phyloP scores from a whole-genome alignment of 2,888 invertebrate species.

The Pandemis heparana region DNA sequence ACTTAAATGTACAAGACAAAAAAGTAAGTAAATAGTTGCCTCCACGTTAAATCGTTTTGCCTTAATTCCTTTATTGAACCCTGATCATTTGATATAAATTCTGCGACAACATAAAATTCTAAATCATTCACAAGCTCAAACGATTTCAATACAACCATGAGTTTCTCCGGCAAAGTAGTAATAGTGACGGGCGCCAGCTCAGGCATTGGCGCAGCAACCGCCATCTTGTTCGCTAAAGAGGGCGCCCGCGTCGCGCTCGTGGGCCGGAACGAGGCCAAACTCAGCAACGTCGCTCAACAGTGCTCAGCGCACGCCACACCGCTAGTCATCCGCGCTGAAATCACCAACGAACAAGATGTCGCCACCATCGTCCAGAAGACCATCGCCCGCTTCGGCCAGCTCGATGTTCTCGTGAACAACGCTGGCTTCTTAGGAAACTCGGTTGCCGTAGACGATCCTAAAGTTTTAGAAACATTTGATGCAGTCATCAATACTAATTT shows the following conservation, averaged over 20 bases:
- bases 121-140: neutral
- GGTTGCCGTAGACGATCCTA: constrained; percentile 18
- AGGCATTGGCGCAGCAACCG: constrained; percentile 87
- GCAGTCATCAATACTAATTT: constrained; percentile 41
- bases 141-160: neutral
- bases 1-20: no score
- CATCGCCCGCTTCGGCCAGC: constrained; percentile 38
- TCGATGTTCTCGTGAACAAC: constrained; percentile 47
- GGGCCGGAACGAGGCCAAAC: constrained; percentile 83
- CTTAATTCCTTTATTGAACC: neutral
- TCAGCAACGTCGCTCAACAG: constrained; percentile 68
- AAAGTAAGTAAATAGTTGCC: no score
- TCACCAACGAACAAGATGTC: constrained; percentile 44
- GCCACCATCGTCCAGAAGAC: constrained; percentile 41
- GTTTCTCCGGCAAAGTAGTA: neutral
- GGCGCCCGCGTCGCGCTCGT: constrained; percentile 85
- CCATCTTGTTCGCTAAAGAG: constrained; percentile 83
- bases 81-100: constrained; percentile 4
- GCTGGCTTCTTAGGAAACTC: constrained; percentile 42
- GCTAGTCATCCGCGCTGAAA: constrained; percentile 42
- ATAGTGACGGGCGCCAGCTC: constrained; percentile 84
- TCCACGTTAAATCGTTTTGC: no score
- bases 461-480: constrained; percentile 41
- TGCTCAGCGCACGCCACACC: constrained; percentile 16
- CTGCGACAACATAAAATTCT: neutral